phyloP scores from a whole-genome alignment of 2,888 invertebrate species.

The Yponomeuta cagnagella region DNA sequence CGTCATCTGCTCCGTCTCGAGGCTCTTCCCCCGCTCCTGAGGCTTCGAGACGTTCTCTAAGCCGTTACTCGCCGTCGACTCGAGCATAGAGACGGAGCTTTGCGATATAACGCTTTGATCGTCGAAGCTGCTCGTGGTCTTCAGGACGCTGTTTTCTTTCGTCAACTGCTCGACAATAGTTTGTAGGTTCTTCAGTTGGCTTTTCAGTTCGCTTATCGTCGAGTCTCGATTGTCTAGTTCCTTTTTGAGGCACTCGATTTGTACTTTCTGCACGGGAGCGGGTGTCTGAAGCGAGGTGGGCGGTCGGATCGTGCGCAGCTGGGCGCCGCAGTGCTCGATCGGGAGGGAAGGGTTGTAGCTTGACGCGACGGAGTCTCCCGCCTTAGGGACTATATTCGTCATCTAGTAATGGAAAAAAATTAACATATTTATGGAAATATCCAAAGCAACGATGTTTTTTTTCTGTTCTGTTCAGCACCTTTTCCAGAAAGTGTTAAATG shows the following conservation, averaged over 20 bases:
- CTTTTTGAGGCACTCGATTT: slow-evolving; percentile 55
- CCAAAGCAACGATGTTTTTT: neutral
- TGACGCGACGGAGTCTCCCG: slow-evolving; percentile 57
- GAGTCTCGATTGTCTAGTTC: slow-evolving; percentile 79
- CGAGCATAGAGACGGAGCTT: slow-evolving; percentile 43
- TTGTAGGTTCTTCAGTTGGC: slow-evolving; percentile 77
- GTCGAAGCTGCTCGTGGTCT: slow-evolving; percentile 69
- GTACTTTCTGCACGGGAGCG: neutral
- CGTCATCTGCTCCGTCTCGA: slow-evolving; percentile 54
- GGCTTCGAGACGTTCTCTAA: slow-evolving; percentile 35
- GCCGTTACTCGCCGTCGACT: slow-evolving; percentile 37
- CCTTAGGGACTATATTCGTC: slow-evolving; percentile 38
- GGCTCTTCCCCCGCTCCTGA: slow-evolving; percentile 58
- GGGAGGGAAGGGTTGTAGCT: slow-evolving; percentile 59
- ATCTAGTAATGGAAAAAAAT: slow-evolving; percentile 9
- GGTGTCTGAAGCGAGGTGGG: slow-evolving; percentile 20
- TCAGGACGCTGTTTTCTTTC: slow-evolving; percentile 86
- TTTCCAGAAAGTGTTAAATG: no score
- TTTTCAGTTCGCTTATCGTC: slow-evolving; percentile 79
- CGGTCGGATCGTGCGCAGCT: slow-evolving; percentile 37
- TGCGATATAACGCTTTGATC: slow-evolving; percentile 61
- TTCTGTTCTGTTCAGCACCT: no score
- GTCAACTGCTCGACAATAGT: slow-evolving; percentile 84
- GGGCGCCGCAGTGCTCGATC: slow-evolving; percentile 35
- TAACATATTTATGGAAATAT: neutral